A percentile compares a stretch with the other conserved stretches of the same genome.
Evolutionary conservation across 2,797 vertebrate genomes (phyloP).

Genomic region (Dendrocincla fuliginosa): DNA sequence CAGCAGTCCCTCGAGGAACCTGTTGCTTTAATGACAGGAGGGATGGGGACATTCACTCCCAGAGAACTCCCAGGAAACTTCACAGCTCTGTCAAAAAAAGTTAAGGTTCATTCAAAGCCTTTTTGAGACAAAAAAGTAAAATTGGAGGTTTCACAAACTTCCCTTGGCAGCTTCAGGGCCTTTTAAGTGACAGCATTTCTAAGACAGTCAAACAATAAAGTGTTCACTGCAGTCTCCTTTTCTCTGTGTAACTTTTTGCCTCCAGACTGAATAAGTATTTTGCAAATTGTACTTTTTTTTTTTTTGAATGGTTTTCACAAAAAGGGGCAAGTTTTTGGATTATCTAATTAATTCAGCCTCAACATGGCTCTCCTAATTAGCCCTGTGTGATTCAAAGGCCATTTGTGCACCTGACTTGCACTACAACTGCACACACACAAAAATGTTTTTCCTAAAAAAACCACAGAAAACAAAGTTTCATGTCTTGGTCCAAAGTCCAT

Average conservation of each 20-base stretch:
- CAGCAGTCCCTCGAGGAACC: background rate
- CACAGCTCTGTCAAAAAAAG: background rate
- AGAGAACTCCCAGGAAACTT: background rate
- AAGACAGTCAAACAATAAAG: background rate
- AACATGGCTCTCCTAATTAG: background rate
- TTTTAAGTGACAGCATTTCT: constrained; percentile 32
- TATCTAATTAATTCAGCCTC: background rate
- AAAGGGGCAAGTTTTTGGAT: background rate
- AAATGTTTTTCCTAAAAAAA: background rate
- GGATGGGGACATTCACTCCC: background rate
- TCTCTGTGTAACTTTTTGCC: background rate
- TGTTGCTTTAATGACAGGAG: background rate
- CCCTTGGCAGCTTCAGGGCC: background rate
- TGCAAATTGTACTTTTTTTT: background rate
- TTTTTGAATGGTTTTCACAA: background rate
- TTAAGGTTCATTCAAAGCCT: background rate
- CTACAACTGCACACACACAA: background rate
- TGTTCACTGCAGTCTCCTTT: background rate
- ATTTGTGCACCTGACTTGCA: background rate
- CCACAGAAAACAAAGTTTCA: background rate
- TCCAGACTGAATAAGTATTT: background rate
- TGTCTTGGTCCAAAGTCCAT: background rate
- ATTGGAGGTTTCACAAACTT: background rate
- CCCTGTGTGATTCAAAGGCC: background rate
- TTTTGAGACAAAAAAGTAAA: background rate